Conservation (phyloP, 2,888 invertebrate genomes). For the Ophion costatus region DNA sequence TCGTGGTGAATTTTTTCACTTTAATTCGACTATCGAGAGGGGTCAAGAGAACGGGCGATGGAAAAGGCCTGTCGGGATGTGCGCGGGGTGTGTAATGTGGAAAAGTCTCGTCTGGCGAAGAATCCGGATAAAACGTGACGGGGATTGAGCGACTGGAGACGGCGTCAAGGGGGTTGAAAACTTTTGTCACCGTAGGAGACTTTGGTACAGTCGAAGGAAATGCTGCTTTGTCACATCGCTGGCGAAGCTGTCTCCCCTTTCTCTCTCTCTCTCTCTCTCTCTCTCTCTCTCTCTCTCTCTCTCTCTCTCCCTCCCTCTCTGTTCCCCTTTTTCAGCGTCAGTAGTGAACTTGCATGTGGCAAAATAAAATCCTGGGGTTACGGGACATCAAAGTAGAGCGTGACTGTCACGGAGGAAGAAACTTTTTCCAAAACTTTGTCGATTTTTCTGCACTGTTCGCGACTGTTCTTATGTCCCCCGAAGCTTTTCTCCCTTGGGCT, state of each 20-base stretch:
- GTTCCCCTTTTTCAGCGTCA: constrained; percentile 2
- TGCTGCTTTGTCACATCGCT: constrained; percentile 45
- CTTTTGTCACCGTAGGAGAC: constrained; percentile 61
- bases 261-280: not conserved
- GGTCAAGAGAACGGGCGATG: constrained; percentile 27
- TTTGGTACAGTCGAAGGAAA: constrained; percentile 53
- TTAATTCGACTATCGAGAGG: constrained; percentile 30
- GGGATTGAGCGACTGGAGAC: constrained; percentile 34
- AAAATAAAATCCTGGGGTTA: constrained; percentile 55
- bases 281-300: constrained; percentile 1
- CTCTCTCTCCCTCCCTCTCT: constrained; percentile 1
- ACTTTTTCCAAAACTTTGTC: constrained; percentile 53
- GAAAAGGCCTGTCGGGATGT: constrained; percentile 33
- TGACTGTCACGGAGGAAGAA: constrained; percentile 54
- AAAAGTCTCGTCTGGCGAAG: constrained; percentile 41
- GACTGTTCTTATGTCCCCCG: not conserved
- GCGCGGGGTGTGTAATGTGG: constrained; percentile 10
- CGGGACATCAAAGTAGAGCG: constrained; percentile 37
- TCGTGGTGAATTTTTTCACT: not conserved
- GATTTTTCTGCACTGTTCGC: constrained; percentile 26
- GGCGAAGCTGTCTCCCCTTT: not conserved
- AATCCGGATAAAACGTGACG: constrained; percentile 57
- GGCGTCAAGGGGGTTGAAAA: constrained; percentile 58
- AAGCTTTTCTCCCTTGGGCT: not conserved
- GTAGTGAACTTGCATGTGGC: constrained; percentile 40